Base-by-base conservation (phyloP, 2,113 vertebrate species). In the Callopanchax toddi region DNA sequence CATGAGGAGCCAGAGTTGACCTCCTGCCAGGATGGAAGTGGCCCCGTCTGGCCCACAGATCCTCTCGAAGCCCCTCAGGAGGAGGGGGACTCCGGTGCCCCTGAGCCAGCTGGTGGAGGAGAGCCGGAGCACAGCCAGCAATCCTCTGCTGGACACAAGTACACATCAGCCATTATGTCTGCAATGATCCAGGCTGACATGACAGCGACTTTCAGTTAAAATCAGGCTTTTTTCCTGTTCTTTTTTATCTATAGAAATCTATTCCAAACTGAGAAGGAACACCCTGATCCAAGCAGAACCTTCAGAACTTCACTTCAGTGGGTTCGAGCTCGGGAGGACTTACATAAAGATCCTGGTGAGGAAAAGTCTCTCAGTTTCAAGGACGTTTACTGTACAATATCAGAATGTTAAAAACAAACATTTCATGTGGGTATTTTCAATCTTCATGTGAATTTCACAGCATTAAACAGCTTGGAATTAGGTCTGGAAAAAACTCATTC, bases 71-170 rank as follows among this genome's bases (percentile, higher is more conserved):
- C 68, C 83, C 16, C 73, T 63, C 4, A 85, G 68, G 71, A 86
- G 68, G 71, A 90, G 83, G 8, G 59, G 83, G 22, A 73, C 81
- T 0, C 73, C 88, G 8, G 52, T 93, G 56, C 93, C 93, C 63
- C 76, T 96, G 75, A 89, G 43, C 52, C 93, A 89, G 76, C 87
- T 96, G 0, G 91, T 95, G 75, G 94, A 95, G 55, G 91, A 94
- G 39, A 89, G 90, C 53, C 62, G 84, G 50, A 89, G 71, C 76
- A 78, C 71, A 66, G 43, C 0, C 39, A 79, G 60, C 46, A 78
- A 93, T 86, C 93, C 94, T 72, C 91, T 96, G 13, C 83, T 96
- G 7, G 93, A 96, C 76, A 91, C 94, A 53, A 96, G 96, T 98
- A 92, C 62, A 11, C 44, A 60, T 54, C 21, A 54, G 20, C 8